These are phyloP conservation scores for Poeciliopsis gracilis DNA, from an alignment of 2,797 vertebrate species.

Conservation along the genomic window DNA sequence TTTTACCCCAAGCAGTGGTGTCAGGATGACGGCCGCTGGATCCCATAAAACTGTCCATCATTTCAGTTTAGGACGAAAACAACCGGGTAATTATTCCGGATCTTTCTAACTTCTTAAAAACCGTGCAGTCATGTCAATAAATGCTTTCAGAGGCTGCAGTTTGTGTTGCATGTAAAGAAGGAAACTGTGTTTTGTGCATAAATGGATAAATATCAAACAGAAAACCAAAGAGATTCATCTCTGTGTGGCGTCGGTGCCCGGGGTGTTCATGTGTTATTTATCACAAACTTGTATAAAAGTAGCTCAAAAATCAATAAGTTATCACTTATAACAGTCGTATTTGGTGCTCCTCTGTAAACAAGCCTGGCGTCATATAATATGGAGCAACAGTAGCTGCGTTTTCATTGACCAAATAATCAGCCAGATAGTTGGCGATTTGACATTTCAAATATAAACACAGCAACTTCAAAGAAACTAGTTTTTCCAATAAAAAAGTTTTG, in stretches of 20 bases:
- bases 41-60: conserved; percentile 69
- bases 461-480: too few relatives aligned
- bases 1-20: conserved; percentile 66
- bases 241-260: conserved; percentile 51
- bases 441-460: too few relatives aligned
- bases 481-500: too few relatives aligned
- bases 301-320: conserved; percentile 6
- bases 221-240: conserved; percentile 26
- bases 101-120: conserved; percentile 58
- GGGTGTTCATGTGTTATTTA: conserved; percentile 50
- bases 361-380: conserved; percentile 31
- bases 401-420: too few relatives aligned
- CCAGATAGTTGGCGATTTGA: too few relatives aligned
- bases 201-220: conserved; percentile 53
- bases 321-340: conserved; percentile 3
- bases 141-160: conserved; percentile 44
- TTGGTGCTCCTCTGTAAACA: conserved; percentile 23
- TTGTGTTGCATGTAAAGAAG: not conserved
- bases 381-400: conserved; percentile 9
- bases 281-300: conserved; percentile 17
- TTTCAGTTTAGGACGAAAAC: conserved; percentile 72
- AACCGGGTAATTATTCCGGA: conserved; percentile 70
- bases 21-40: conserved; percentile 69
- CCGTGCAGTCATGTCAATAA: conserved; percentile 61
- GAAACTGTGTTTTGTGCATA: conserved; percentile 37